Evolutionary conservation across 2,797 vertebrate genomes (phyloP).

Genomic region (Stomatorhinus walkeri): DNA sequence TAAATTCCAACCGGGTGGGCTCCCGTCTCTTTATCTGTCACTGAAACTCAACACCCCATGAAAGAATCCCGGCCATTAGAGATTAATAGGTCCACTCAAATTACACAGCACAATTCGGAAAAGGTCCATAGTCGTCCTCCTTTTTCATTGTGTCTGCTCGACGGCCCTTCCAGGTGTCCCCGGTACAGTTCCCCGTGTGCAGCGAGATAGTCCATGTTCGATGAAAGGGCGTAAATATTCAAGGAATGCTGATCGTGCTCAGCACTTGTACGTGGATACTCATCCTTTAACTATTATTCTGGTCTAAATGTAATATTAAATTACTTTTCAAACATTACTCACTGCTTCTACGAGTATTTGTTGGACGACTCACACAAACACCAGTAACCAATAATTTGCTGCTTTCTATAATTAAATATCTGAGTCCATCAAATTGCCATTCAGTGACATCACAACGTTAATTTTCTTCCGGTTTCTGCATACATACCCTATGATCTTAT

Average conservation of each 20-base stretch:
- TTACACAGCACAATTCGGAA: slow-evolving; percentile 41
- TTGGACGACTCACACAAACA: background rate
- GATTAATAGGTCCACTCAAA: slow-evolving; percentile 47
- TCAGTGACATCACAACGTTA: background rate
- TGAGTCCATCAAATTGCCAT: background rate
- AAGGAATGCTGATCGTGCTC: background rate
- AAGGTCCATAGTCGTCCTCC: slow-evolving; percentile 12
- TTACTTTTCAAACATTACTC: background rate
- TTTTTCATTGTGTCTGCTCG: slow-evolving; percentile 43
- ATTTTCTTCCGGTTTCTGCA: background rate
- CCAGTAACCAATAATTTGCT: background rate
- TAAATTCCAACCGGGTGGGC: slow-evolving; percentile 47
- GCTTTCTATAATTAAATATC: background rate
- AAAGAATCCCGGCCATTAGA: slow-evolving; percentile 33
- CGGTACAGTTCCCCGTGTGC: background rate
- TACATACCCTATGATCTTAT: background rate
- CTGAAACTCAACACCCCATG: slow-evolving; percentile 48
- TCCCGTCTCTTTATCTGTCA: slow-evolving; percentile 49
- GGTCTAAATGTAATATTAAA: background rate
- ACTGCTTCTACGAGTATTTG: background rate
- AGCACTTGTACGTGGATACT: background rate
- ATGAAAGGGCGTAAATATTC: background rate
- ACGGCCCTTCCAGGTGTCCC: slow-evolving; percentile 32
- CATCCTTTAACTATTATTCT: background rate
- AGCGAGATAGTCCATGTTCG: background rate